Percentiles rank a stretch among this genome's conserved stretches.
Evolutionary conservation across 2,797 vertebrate genomes (phyloP).

Genomic region (Danio albolineatus): DNA sequence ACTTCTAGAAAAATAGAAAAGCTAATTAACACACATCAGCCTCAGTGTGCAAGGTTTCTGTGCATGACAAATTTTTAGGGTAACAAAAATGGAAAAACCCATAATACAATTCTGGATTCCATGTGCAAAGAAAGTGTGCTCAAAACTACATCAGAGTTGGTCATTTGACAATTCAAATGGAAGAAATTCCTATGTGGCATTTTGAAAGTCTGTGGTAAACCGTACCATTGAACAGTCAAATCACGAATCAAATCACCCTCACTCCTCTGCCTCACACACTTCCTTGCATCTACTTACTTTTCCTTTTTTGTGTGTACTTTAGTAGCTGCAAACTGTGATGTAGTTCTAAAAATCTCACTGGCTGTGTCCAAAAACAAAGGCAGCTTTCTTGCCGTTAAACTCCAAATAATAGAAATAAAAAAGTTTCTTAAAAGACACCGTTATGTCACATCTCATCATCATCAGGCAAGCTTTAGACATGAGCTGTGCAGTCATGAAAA

Average conservation of each 20-base stretch:
- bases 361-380: neutral
- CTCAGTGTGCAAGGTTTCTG: too few relatives aligned
- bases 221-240: constrained; percentile 64
- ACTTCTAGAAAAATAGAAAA: too few relatives aligned
- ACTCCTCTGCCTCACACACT: constrained; percentile 61
- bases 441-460: neutral
- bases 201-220: constrained; percentile 66
- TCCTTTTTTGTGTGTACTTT: constrained; percentile 59
- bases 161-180: constrained; percentile 27
- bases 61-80: too few relatives aligned
- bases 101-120: too few relatives aligned
- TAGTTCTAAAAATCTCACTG: constrained; percentile 38
- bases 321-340: constrained; percentile 69
- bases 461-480: neutral
- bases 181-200: constrained; percentile 47
- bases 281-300: constrained; percentile 62
- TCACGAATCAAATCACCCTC: constrained; percentile 5
- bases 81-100: too few relatives aligned
- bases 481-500: neutral
- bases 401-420: neutral
- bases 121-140: too few relatives aligned
- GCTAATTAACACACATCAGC: too few relatives aligned
- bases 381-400: neutral
- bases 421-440: neutral
- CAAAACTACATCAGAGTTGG: neutral